Evolutionary conservation across 2,888 invertebrate species (phyloP), one percentile per base, ranked within the genome.

Genomic region (Pollenia angustigena): DNA sequence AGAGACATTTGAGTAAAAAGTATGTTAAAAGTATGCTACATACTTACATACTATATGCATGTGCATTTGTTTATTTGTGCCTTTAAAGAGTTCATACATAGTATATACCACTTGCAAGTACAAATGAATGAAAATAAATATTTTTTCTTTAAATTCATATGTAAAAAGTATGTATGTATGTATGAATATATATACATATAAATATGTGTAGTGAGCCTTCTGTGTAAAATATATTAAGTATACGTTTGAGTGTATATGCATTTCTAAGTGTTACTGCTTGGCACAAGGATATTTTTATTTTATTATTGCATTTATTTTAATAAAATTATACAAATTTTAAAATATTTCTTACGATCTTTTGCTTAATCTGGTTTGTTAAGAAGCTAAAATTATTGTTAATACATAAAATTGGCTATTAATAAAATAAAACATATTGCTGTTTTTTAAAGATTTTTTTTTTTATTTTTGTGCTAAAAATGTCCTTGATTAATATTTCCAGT

Each of bases 401-500:
- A 42, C 11, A 46, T 52, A 74, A 68, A 32, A 3, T 81, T 74
- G 14, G 4, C 12, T 40, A 54, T 56, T 60, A 58, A 44, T 75
- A 60, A 14, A 16, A 60, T 68, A 32, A 44, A 85, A 60, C 79
- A 85, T 80, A 74, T 84, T 79, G 79, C 68, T 48, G 18, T 72
- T 58, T 32, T 54, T 68, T 44, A 46, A 0, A 48, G 32, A 12
- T 71, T 40, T 46, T 54, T 74, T 4, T 56, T 71, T 76, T 54
- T 40, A 32, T 32, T 32, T 32, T 6, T 32, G 32, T 82, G 62
- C 14, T 68, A 58, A 42, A 48, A 69, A 78, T 68, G 84, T 84
- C 87, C 87, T 87, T 84, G 74, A 74, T 84, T 68, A 72, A 84
- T 75, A 81, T 84, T 87, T 87, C 87, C 84, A 84, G 84, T 81